Percentiles rank a stretch among this genome's conserved stretches.
These are phyloP conservation scores for Micromussa lordhowensis DNA, from an alignment of 92 coral and sea anemone species.

Conservation along the genomic window DNA sequence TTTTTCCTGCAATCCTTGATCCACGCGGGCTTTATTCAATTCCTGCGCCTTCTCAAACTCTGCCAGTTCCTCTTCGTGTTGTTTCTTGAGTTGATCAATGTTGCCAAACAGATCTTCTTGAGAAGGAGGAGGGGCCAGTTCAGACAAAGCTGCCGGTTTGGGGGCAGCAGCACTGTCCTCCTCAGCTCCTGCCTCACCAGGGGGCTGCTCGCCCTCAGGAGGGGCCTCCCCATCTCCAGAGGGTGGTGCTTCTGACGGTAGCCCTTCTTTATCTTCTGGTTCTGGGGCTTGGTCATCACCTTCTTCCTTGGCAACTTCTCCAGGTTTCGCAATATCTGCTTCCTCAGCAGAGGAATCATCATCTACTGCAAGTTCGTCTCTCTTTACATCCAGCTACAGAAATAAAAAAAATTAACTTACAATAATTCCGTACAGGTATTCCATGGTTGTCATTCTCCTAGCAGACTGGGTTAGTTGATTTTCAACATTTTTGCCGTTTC, in stretches of 20 bases:
- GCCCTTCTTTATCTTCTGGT: constrained; percentile 70
- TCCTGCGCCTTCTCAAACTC: constrained; percentile 96
- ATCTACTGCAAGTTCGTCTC: constrained; percentile 69
- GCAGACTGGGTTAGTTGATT: too few relatives aligned
- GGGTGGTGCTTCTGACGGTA: constrained; percentile 70
- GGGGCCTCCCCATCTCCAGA: constrained; percentile 38
- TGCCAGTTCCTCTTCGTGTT: constrained; percentile 93
- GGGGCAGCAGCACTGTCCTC: constrained; percentile 33
- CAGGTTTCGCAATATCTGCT: constrained; percentile 75
- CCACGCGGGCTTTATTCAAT: constrained; percentile 88
- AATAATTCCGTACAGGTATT: not conserved
- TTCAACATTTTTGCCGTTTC: too few relatives aligned
- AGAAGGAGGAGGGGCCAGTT: constrained; percentile 89
- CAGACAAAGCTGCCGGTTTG: constrained; percentile 77
- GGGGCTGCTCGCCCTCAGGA: constrained; percentile 50
- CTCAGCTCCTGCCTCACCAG: constrained; percentile 41
- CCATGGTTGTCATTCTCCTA: too few relatives aligned
- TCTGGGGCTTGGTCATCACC: constrained; percentile 89
- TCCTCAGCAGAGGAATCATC: constrained; percentile 39
- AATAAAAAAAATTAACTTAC: not conserved
- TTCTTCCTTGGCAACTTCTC: constrained; percentile 77
- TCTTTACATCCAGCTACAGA: constrained; percentile 67
- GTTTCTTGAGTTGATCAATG: constrained; percentile 91
- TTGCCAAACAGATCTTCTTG: constrained; percentile 90
- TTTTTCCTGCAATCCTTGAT: constrained; percentile 94